A percentile compares a stretch with the other conserved stretches of the same genome.
phyloP scores from a whole-genome alignment of 2,888 invertebrate species.

The Mactromeris polynyma region DNA sequence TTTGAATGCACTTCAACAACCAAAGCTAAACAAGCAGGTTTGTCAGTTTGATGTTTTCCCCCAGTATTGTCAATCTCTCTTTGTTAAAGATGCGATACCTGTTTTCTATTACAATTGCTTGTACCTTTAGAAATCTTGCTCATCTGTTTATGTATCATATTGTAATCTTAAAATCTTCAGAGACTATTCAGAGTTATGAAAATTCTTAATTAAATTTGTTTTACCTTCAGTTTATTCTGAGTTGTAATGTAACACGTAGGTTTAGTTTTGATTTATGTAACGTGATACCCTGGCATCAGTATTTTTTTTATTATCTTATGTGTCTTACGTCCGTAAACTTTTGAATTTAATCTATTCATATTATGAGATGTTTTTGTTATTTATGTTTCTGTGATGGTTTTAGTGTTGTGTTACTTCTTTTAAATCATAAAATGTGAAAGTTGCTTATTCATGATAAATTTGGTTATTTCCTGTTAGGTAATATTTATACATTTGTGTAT shows the following conservation, averaged over 20 bases:
- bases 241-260: not conserved
- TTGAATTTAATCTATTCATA: not conserved
- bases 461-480: too few relatives aligned
- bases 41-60: not conserved
- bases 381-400: not conserved
- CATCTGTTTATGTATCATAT: not conserved
- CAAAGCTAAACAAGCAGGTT: constrained; percentile 90
- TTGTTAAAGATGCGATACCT: too few relatives aligned
- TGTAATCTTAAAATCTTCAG: not conserved
- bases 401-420: not conserved
- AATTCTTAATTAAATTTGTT: not conserved
- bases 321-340: not conserved
- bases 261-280: not conserved
- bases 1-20: constrained; percentile 88
- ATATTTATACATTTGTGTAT: too few relatives aligned
- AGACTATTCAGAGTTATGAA: not conserved
- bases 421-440: too few relatives aligned
- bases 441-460: too few relatives aligned
- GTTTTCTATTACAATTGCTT: too few relatives aligned
- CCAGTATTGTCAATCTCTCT: too few relatives aligned
- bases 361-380: not conserved
- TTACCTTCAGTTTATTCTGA: not conserved
- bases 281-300: not conserved
- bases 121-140: too few relatives aligned
- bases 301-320: not conserved